phyloP scores from a whole-genome alignment of 2,888 invertebrate genomes.

The Geophilus truncorum region DNA sequence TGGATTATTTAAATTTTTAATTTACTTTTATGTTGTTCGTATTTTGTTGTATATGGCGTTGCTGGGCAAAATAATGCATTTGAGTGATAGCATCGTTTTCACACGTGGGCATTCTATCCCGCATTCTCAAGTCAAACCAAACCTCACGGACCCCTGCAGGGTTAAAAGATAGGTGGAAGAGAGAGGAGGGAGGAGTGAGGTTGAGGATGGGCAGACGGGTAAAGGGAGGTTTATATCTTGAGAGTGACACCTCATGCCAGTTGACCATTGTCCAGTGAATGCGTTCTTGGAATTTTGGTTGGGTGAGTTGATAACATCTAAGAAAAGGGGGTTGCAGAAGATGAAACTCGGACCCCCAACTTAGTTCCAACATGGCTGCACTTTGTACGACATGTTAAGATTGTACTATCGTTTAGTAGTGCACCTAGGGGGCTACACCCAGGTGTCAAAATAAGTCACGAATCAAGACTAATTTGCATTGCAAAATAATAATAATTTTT shows the following conservation, averaged over 20 bases:
- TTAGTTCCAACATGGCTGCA: conserved; percentile 5
- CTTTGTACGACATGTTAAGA: neutral
- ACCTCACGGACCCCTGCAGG: neutral
- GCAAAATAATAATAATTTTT: neutral
- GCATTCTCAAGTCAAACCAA: conserved; percentile 10
- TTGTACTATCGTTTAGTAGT: neutral
- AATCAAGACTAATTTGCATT: neutral
- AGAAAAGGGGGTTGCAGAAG: neutral
- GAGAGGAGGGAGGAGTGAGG: neutral
- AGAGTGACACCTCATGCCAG: conserved; percentile 10
- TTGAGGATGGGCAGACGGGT: neutral
- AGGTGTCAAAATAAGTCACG: neutral
- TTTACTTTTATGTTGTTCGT: too few species aligned
- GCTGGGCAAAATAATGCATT: neutral
- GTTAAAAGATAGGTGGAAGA: neutral
- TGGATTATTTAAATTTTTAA: too few species aligned
- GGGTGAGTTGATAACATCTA: neutral
- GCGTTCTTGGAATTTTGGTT: conserved; percentile 10
- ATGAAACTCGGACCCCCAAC: conserved; percentile 4
- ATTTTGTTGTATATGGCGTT: neutral
- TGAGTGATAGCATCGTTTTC: conserved; percentile 3
- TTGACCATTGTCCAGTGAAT: conserved; percentile 5
- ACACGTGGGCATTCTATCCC: neutral
- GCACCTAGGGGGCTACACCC: neutral
- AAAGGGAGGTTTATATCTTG: conserved; percentile 1